Conservation (phyloP, 2,113 vertebrate genomes). For the Hyla sarda region DNA sequence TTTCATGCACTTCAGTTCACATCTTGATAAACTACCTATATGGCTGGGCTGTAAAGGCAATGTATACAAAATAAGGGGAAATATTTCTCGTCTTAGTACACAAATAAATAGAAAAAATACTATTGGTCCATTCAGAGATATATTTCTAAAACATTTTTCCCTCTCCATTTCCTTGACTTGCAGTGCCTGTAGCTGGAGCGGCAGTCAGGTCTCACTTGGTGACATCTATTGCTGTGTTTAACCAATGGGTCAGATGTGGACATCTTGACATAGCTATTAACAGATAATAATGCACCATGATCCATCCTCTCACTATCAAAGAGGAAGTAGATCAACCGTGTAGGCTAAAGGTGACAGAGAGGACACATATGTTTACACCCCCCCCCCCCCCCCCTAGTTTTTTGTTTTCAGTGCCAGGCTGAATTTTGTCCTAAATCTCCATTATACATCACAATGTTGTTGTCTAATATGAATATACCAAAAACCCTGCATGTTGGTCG, state of each 20-base stretch:
- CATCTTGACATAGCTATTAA: background rate
- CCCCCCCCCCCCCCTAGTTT: too few relatives aligned
- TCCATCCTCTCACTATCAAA: background rate
- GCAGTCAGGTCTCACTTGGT: constrained; percentile 7
- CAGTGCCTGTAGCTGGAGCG: background rate
- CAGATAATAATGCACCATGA: background rate
- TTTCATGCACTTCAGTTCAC: background rate
- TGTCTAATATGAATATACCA: background rate
- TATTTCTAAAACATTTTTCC: background rate
- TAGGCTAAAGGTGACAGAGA: background rate
- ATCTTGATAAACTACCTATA: background rate
- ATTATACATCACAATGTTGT: background rate
- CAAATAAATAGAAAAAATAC: background rate
- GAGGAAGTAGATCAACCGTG: background rate
- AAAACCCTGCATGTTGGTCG: background rate
- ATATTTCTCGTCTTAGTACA: background rate
- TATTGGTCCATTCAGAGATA: background rate
- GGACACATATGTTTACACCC: background rate
- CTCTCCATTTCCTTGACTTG: background rate
- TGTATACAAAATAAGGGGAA: background rate
- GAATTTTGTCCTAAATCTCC: background rate
- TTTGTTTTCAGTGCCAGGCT: background rate
- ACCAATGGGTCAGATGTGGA: background rate
- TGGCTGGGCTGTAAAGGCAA: background rate
- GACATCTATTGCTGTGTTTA: background rate